Percentiles rank a stretch among this genome's conserved stretches.
phyloP scores from a whole-genome alignment of 23 tunicate genomes.

The Oikopleura albicans region DNA sequence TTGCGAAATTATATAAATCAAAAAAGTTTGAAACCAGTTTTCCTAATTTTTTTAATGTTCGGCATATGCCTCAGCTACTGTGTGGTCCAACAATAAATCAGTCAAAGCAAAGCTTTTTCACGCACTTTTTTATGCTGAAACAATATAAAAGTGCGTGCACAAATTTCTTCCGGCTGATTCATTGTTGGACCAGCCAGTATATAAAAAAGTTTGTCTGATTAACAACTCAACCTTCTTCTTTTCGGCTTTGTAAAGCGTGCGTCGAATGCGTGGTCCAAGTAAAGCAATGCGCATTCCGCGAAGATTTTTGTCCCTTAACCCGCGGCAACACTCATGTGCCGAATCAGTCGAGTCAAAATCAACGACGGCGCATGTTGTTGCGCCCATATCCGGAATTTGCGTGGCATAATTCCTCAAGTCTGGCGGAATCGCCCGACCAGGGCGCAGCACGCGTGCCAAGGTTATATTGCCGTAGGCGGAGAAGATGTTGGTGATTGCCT shows the following conservation, averaged over 20 bases:
- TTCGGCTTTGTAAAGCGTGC: slow-evolving; percentile 3
- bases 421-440: neutral
- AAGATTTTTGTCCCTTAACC: slow-evolving; percentile 3
- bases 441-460: slow-evolving; percentile 7
- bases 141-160: too few species aligned
- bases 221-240: slow-evolving; percentile 16
- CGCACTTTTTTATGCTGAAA: too few species aligned
- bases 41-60: too few species aligned
- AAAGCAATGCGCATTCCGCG: slow-evolving; percentile 1
- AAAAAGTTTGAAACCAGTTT: too few species aligned
- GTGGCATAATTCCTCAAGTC: neutral
- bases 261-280: slow-evolving; percentile 12
- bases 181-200: too few species aligned
- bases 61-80: too few species aligned
- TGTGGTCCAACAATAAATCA: too few species aligned
- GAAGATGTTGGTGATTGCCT: slow-evolving; percentile 13
- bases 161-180: too few species aligned
- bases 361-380: neutral
- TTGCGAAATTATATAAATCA: too few species aligned
- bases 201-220: too few species aligned
- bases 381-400: slow-evolving; percentile 13
- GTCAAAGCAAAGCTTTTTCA: too few species aligned
- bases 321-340: slow-evolving; percentile 5
- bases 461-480: slow-evolving; percentile 13
- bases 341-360: slow-evolving; percentile 17